phyloP scores from a whole-genome alignment of 1,140 invertebrate genomes.

The Leptinotarsa lineolata region DNA sequence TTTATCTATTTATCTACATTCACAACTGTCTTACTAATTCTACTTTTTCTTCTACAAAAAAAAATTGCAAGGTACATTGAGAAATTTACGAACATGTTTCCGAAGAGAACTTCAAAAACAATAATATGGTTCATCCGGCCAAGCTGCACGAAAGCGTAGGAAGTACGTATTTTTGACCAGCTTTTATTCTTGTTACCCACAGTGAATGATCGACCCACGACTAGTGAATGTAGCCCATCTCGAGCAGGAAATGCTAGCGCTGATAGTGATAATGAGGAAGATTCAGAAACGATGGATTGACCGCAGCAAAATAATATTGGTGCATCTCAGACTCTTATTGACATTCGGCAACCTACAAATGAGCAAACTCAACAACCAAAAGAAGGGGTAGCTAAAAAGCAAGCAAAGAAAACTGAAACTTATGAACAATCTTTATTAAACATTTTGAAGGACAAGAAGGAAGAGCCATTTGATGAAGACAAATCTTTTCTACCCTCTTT shows the following conservation, averaged over 20 bases:
- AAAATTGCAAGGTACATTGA: background rate
- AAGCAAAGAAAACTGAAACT: background rate
- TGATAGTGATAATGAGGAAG: background rate
- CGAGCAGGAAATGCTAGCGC: background rate
- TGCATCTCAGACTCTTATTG: background rate
- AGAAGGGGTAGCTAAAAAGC: background rate
- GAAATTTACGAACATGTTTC: conserved; percentile 3
- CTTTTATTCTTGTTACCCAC: background rate
- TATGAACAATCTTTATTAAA: background rate
- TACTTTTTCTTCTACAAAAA: background rate
- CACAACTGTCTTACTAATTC: background rate
- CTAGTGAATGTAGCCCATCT: background rate
- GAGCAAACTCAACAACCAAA: background rate
- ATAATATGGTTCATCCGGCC: background rate
- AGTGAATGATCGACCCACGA: background rate
- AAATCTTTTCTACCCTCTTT: background rate
- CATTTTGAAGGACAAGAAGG: background rate
- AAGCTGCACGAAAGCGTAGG: background rate
- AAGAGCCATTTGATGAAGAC: background rate
- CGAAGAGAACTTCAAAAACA: background rate
- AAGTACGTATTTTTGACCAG: conserved; percentile 1
- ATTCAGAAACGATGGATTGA: background rate
- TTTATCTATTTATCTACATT: too few relatives aligned
- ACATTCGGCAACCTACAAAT: background rate
- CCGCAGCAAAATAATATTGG: too few relatives aligned